These are phyloP conservation scores for Dreissena rostriformis DNA, from an alignment of 1,140 invertebrate species.

Conservation along the genomic window DNA sequence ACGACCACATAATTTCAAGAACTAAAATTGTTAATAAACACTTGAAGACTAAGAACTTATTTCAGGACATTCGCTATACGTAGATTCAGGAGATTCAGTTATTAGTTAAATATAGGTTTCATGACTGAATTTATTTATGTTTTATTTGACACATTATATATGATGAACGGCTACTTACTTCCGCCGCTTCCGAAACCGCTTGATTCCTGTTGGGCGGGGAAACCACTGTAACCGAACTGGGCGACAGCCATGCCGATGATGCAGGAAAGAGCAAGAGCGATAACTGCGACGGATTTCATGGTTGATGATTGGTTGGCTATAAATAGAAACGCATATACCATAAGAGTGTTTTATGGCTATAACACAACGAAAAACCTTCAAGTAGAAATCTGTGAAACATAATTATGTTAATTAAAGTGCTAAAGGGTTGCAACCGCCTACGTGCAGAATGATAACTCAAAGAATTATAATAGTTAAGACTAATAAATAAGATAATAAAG, in stretches of 20 bases:
- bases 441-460: no score
- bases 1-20: no score
- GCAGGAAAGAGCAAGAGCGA: conserved; percentile 36
- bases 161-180: conserved; percentile 13
- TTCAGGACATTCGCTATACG: not conserved
- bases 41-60: not conserved
- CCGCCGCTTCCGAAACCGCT: conserved; percentile 39
- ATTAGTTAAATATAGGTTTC: no score
- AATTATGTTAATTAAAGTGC: no score
- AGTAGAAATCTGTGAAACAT: no score
- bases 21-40: no score
- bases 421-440: no score
- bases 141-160: not conserved
- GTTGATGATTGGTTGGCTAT: conserved; percentile 23
- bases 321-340: not conserved
- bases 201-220: not conserved
- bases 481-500: no score
- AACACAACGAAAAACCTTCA: no score
- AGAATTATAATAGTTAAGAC: no score
- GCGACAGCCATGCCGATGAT: conserved; percentile 31
- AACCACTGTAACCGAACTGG: conserved; percentile 5
- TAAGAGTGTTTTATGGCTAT: no score
- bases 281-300: conserved; percentile 47
- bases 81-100: not conserved
- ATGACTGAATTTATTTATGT: not conserved